Evolutionary conservation across 2,113 vertebrate species (phyloP).

Genomic region (Arothron firmamentum): DNA sequence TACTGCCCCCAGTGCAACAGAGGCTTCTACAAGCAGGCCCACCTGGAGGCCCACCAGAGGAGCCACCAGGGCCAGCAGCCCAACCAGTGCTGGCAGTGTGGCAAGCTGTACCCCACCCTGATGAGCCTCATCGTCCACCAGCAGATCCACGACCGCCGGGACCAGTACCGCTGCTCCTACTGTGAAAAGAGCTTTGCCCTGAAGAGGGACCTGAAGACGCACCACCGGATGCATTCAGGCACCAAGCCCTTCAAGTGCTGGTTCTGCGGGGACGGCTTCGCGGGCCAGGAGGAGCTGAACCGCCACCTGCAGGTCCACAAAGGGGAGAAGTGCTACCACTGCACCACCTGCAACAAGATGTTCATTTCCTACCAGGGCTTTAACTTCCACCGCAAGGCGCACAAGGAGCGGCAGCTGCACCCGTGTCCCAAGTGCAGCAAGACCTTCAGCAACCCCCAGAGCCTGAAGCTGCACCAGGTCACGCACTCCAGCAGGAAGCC

Average conservation of each 20-base stretch:
- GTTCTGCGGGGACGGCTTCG: conserved; percentile 59
- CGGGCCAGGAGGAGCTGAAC: conserved; percentile 20
- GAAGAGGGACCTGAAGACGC: conserved; percentile 60
- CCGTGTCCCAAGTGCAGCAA: conserved; percentile 50
- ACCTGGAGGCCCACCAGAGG: conserved; percentile 55
- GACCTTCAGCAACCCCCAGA: conserved; percentile 54
- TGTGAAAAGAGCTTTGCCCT: conserved; percentile 52
- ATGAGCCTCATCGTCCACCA: conserved; percentile 57
- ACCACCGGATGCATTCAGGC: conserved; percentile 54
- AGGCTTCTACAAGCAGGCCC: conserved; percentile 54
- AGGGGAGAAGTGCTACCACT: conserved; percentile 54
- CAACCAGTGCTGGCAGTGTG: conserved; percentile 58
- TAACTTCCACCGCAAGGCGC: conserved; percentile 50
- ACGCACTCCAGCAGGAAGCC: conserved; percentile 54
- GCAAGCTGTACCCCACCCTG: conserved; percentile 56
- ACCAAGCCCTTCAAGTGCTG: conserved; percentile 60
- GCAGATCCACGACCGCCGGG: conserved; percentile 48
- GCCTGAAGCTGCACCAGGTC: conserved; percentile 60
- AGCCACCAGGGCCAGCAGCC: conserved; percentile 39
- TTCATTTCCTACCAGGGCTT: conserved; percentile 62
- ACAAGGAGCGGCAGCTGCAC: conserved; percentile 30
- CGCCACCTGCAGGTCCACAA: conserved; percentile 39
- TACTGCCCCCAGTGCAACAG: conserved; percentile 42
- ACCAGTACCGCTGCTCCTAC: conserved; percentile 52
- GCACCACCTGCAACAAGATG: conserved; percentile 51